Conservation (phyloP, 2,888 invertebrate genomes). For the Stramonita haemastoma region DNA sequence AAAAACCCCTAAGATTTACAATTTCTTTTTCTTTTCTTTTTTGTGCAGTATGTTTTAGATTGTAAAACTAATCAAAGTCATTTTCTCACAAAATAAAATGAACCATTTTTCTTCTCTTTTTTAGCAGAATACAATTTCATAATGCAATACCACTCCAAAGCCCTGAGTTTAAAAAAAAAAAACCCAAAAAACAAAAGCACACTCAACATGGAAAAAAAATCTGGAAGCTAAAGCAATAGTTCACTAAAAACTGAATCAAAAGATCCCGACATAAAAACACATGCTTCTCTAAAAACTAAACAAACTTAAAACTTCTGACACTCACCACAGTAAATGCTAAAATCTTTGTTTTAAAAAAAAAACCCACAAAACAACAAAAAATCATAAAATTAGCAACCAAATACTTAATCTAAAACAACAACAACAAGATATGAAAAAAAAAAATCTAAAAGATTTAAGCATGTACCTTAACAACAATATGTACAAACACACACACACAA, state of each 20-base stretch:
- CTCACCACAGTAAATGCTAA: slow-evolving; percentile 13
- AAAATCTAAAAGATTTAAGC: not conserved
- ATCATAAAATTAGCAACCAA: not conserved
- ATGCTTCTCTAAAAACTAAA: not conserved
- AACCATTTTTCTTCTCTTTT: too few relatives aligned
- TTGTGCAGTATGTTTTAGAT: too few relatives aligned
- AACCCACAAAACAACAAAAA: not conserved
- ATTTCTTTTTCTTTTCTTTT: too few relatives aligned
- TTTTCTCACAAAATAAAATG: too few relatives aligned
- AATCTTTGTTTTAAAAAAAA: not conserved
- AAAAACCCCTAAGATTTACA: too few relatives aligned
- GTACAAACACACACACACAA: not conserved
- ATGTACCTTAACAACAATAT: not conserved
- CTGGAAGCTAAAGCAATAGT: not conserved
- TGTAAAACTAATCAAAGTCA: not conserved
- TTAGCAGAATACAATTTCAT: not conserved
- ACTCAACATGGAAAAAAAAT: not conserved
- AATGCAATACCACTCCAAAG: not conserved
- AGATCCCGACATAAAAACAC: not conserved
- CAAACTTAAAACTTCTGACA: not conserved
- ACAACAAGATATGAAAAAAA: not conserved
- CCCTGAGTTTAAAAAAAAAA: not conserved
- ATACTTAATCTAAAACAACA: not conserved
- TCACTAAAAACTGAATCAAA: not conserved
- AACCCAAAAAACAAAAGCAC: not conserved